A percentile compares a stretch with the other conserved stretches of the same genome.
Evolutionary conservation across 2,888 invertebrate species (phyloP).

Genomic region (Apamea sordens): DNA sequence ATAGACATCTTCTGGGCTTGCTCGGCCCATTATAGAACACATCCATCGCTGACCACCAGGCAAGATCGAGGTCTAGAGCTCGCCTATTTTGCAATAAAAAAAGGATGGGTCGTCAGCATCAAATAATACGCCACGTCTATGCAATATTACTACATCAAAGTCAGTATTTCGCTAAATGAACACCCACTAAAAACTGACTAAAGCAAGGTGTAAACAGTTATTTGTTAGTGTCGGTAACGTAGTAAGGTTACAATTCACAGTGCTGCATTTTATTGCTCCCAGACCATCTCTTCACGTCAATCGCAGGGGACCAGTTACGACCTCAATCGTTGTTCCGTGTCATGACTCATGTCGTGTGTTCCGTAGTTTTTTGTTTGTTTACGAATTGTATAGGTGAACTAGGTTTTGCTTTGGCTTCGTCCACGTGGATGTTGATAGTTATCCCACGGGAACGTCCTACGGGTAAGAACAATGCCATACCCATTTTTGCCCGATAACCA

Average conservation of each 20-base stretch:
- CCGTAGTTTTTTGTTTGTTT: conserved; percentile 16
- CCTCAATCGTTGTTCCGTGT: conserved; percentile 32
- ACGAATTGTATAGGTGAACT: neutral
- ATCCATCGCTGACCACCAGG: no score
- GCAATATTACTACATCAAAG: no score
- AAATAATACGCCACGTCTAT: neutral
- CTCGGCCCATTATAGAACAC: no score
- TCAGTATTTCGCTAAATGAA: neutral
- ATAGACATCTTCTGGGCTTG: no score
- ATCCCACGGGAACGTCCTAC: neutral
- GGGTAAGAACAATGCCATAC: neutral
- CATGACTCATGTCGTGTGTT: conserved; percentile 7
- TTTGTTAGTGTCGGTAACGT: conserved; percentile 4
- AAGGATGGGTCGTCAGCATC: neutral
- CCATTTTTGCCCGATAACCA: neutral
- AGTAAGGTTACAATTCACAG: neutral
- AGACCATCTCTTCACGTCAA: conserved; percentile 23
- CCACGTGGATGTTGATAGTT: neutral
- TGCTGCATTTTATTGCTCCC: conserved; percentile 43
- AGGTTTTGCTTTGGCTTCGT: neutral
- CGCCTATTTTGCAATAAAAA: no score
- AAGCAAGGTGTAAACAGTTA: neutral
- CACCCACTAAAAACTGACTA: neutral
- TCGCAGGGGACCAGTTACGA: conserved; percentile 28
- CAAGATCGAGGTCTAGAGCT: no score